Evolutionary conservation across 2,888 invertebrate genomes (phyloP).

Genomic region (Philopedon plagiatum): DNA sequence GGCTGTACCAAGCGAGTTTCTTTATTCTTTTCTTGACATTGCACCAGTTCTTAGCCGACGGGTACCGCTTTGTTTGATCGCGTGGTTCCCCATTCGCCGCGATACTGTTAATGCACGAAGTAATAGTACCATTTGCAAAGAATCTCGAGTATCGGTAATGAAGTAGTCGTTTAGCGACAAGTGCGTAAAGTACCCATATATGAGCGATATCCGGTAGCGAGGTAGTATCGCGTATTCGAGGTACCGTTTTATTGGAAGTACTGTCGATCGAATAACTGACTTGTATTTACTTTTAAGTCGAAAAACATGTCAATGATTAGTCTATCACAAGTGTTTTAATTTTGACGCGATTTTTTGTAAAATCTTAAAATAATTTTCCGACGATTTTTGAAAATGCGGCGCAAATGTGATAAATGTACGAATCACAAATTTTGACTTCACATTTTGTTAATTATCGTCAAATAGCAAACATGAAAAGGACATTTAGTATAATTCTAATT

Average conservation of each 20-base stretch:
- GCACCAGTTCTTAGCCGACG: slow-evolving; percentile 37
- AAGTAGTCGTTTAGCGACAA: slow-evolving; percentile 4
- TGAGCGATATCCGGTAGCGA: slow-evolving; percentile 1
- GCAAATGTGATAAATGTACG: neutral
- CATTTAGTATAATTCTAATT: neutral
- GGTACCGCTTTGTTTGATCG: slow-evolving; percentile 11
- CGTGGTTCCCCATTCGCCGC: slow-evolving; percentile 32
- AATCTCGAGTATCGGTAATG: slow-evolving; percentile 24
- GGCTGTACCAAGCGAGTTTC: slow-evolving; percentile 35
- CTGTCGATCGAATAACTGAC: too few species aligned
- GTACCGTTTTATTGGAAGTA: neutral
- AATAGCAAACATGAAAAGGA: neutral
- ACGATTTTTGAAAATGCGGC: slow-evolving; percentile 17
- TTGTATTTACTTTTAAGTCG: too few species aligned
- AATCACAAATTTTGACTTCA: neutral
- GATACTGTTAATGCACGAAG: slow-evolving; percentile 6
- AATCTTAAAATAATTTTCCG: too few species aligned
- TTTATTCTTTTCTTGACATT: slow-evolving; percentile 46
- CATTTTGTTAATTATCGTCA: neutral
- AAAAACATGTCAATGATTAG: too few species aligned
- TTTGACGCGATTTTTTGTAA: too few species aligned
- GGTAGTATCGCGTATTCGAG: neutral
- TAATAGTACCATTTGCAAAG: slow-evolving; percentile 22
- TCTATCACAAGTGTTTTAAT: too few species aligned
- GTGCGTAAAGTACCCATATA: neutral